These are phyloP conservation scores for Sesia apiformis DNA, from an alignment of 2,888 invertebrate species.

Conservation along the genomic window DNA sequence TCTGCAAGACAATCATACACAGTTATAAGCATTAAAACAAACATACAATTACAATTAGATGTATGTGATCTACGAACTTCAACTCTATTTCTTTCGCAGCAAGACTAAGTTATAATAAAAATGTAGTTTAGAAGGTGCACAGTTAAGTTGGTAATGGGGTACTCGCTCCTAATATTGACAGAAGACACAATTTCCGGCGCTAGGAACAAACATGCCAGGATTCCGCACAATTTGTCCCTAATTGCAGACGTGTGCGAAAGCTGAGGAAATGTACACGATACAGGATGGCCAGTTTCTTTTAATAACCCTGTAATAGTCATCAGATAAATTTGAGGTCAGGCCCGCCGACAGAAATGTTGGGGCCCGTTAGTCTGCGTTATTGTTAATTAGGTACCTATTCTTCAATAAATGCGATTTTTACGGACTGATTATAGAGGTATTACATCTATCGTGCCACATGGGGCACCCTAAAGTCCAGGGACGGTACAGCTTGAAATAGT, in stretches of 20 bases:
- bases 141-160: slow-evolving; percentile 11
- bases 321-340: no score
- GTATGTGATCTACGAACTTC: background rate
- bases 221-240: slow-evolving; percentile 54
- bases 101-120: background rate
- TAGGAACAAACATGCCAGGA: slow-evolving; percentile 22
- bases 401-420: no score
- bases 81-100: slow-evolving; percentile 1
- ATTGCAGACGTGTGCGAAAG: slow-evolving; percentile 29
- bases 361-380: no score
- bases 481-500: no score
- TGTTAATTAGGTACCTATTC: no score
- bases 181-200: slow-evolving; percentile 54
- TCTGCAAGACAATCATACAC: slow-evolving; percentile 37
- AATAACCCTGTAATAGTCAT: no score
- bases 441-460: no score
- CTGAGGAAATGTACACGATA: background rate
- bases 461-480: no score
- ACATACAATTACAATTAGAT: background rate
- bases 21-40: slow-evolving; percentile 22
- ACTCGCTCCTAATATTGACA: slow-evolving; percentile 42
- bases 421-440: no score
- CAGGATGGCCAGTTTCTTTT: no score
- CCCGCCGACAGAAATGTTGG: no score
- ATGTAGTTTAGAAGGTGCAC: background rate